These are phyloP conservation scores for Drosophila navojoa DNA, from an alignment of 1,140 invertebrate genomes.

Conservation along the genomic window DNA sequence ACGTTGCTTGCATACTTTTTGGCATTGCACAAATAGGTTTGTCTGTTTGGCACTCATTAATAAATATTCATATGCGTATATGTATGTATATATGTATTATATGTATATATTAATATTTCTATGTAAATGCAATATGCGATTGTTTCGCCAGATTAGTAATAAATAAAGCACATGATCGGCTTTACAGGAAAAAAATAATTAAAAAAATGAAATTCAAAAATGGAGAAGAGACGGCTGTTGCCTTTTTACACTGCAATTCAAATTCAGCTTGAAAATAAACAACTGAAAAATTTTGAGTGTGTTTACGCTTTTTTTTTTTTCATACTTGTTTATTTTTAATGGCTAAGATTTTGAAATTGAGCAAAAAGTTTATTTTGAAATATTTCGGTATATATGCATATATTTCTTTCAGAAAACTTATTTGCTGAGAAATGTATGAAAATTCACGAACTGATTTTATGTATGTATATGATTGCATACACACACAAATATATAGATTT, in stretches of 20 bases:
- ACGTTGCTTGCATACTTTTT: constrained; percentile 15
- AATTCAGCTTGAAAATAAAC: background rate
- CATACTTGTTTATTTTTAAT: background rate
- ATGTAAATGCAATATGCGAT: constrained; percentile 6
- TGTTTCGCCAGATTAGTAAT: constrained; percentile 13
- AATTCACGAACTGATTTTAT: background rate
- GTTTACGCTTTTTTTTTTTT: background rate
- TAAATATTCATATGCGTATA: background rate
- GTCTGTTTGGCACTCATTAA: background rate
- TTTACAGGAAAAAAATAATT: background rate
- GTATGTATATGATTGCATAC: too few species aligned
- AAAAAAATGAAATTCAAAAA: background rate
- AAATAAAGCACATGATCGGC: constrained; percentile 3
- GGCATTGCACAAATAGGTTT: background rate
- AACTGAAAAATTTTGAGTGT: too few species aligned
- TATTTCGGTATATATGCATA: too few species aligned
- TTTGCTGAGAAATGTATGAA: background rate
- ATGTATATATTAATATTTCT: too few species aligned
- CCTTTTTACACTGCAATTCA: background rate
- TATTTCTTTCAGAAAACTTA: too few species aligned
- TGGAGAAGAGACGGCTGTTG: background rate
- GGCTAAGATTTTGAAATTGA: too few species aligned
- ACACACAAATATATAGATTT: background rate
- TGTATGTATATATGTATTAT: too few species aligned
- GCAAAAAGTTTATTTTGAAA: too few species aligned